A percentile compares a stretch with the other conserved stretches of the same genome.
phyloP scores from a whole-genome alignment of 1,140 invertebrate genomes.

The Eubasilissa regina region DNA sequence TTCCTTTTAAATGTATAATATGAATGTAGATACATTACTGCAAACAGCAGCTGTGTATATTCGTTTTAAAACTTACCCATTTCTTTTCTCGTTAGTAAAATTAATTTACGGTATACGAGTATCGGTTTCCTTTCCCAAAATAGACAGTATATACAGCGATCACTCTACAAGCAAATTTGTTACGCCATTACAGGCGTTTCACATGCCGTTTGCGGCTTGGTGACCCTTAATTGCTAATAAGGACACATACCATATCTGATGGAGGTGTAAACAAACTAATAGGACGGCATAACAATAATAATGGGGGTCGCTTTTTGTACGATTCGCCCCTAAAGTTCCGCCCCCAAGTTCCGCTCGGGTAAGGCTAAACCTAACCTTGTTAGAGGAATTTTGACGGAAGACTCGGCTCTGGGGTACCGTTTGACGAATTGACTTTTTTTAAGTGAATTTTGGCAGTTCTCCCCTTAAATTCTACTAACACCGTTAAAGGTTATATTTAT shows the following conservation, averaged over 20 bases:
- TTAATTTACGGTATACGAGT: neutral
- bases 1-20: too few species aligned
- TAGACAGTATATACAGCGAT: conserved; percentile 36
- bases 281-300: conserved; percentile 57
- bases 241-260: conserved; percentile 59
- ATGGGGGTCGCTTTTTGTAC: conserved; percentile 52
- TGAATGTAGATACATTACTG: too few species aligned
- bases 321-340: conserved; percentile 16
- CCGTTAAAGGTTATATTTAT: too few species aligned
- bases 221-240: conserved; percentile 60
- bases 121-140: conserved; percentile 5
- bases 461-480: too few species aligned
- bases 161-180: conserved; percentile 52
- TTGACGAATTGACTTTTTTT: conserved; percentile 59
- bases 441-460: conserved; percentile 50
- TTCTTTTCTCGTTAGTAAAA: conserved; percentile 2
- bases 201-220: conserved; percentile 57
- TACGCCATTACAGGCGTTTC: conserved; percentile 47
- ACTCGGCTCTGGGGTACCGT: conserved; percentile 30
- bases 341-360: conserved; percentile 44
- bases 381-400: conserved; percentile 55
- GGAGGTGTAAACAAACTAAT: conserved; percentile 60
- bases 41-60: too few species aligned
- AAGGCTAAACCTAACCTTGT: conserved; percentile 53
- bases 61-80: too few species aligned